Evolutionary conservation across 2,113 vertebrate genomes (phyloP).

Genomic region (Dascyllus trimaculatus): DNA sequence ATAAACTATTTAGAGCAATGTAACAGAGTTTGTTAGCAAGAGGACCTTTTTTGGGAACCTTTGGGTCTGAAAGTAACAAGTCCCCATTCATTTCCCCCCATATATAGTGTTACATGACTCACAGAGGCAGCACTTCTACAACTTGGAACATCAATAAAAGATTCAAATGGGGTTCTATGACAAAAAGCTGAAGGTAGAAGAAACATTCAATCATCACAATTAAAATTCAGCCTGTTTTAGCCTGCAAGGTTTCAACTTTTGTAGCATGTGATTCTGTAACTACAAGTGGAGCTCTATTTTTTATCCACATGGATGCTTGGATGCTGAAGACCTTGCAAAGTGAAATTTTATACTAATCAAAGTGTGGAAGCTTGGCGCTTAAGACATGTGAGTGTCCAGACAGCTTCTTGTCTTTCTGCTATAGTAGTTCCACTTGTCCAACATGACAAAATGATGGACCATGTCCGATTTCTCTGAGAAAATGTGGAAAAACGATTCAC

Average conservation of each 20-base stretch:
- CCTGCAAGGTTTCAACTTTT: not conserved
- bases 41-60: not conserved
- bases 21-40: not conserved
- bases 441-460: not conserved
- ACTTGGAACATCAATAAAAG: slow-evolving; percentile 5
- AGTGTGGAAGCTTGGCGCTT: not conserved
- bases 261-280: not conserved
- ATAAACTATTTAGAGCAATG: not conserved
- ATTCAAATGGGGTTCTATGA: not conserved
- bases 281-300: not conserved
- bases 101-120: not conserved
- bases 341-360: not conserved
- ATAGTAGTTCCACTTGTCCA: not conserved
- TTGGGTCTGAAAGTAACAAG: not conserved
- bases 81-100: not conserved
- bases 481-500: too few relatives aligned
- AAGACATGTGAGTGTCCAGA: not conserved
- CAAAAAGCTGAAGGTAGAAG: not conserved
- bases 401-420: not conserved
- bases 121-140: not conserved
- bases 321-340: not conserved
- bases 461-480: not conserved
- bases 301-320: not conserved
- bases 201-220: not conserved
- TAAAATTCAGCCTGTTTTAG: not conserved